phyloP scores from a whole-genome alignment of 2,888 invertebrate genomes.

The Brenthis hecate region DNA sequence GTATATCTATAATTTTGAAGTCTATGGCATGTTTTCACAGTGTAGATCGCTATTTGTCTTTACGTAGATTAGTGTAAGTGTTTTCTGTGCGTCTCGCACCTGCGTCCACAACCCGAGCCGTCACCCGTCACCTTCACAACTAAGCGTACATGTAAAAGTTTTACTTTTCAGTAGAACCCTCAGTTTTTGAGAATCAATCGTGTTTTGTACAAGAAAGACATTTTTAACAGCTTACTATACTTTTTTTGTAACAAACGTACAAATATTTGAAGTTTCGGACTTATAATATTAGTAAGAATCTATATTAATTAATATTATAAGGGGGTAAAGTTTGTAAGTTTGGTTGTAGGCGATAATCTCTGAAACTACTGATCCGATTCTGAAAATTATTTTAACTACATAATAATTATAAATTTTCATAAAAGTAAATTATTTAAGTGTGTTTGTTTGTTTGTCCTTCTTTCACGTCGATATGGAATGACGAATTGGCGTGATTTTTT shows the following conservation, averaged over 20 bases:
- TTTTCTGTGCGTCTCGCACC: conserved; percentile 44
- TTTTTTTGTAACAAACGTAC: not conserved
- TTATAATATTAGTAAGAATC: too few species aligned
- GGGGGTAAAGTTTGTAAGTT: too few species aligned
- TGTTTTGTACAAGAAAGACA: not conserved
- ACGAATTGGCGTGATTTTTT: too few species aligned
- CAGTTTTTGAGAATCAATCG: not conserved
- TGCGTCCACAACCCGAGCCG: conserved; percentile 36
- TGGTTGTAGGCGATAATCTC: too few species aligned
- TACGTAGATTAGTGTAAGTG: conserved; percentile 72
- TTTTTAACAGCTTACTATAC: not conserved
- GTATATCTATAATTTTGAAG: not conserved
- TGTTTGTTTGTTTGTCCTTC: too few species aligned
- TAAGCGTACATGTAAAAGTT: conserved; percentile 27
- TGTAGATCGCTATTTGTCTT: conserved; percentile 69
- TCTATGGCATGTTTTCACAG: conserved; percentile 46
- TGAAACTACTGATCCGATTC: too few species aligned
- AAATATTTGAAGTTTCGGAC: too few species aligned
- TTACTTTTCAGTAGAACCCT: conserved; percentile 14
- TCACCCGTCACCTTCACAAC: conserved; percentile 30
- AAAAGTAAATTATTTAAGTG: too few species aligned
- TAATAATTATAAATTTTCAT: too few species aligned
- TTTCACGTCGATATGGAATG: too few species aligned
- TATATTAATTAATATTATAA: too few species aligned
- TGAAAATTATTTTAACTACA: too few species aligned